Conservation (phyloP, 2,888 invertebrate species). For the Platerodrilus igneus region DNA sequence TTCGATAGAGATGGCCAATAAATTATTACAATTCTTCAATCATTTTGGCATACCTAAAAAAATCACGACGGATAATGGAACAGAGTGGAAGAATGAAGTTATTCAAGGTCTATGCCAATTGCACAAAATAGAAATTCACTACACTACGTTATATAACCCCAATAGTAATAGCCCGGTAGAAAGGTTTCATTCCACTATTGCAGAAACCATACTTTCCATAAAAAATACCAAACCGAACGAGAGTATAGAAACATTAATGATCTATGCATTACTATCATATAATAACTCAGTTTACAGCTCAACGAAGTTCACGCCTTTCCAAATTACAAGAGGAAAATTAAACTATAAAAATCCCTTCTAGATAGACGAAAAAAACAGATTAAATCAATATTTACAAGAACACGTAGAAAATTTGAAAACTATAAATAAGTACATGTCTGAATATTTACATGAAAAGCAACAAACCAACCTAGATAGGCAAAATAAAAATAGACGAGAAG, state of each 20-base stretch:
- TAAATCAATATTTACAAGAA: slow-evolving; percentile 11
- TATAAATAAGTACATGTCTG: slow-evolving; percentile 1
- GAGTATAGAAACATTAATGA: slow-evolving; percentile 2
- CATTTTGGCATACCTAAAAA: slow-evolving; percentile 21
- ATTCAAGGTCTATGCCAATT: slow-evolving; percentile 20
- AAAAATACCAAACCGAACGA: slow-evolving; percentile 11
- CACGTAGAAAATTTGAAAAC: slow-evolving; percentile 10
- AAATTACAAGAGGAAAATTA: slow-evolving; percentile 8
- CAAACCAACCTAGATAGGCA: slow-evolving; percentile 7
- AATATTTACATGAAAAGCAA: slow-evolving; percentile 9
- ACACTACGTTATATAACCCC: slow-evolving; percentile 21
- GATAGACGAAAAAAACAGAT: slow-evolving; percentile 5
- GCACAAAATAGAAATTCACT: slow-evolving; percentile 26
- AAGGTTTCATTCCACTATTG: slow-evolving; percentile 25
- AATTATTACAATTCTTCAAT: slow-evolving; percentile 22
- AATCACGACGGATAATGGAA: slow-evolving; percentile 26
- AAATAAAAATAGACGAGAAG: slow-evolving; percentile 3
- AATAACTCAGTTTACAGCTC: slow-evolving; percentile 9
- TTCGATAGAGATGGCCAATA: slow-evolving; percentile 21
- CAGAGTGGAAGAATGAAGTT: slow-evolving; percentile 23
- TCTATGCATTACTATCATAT: slow-evolving; percentile 9
- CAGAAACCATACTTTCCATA: slow-evolving; percentile 17
- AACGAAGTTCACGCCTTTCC: slow-evolving; percentile 8
- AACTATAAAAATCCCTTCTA: slow-evolving; percentile 14
- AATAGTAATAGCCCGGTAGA: slow-evolving; percentile 25